These are phyloP conservation scores for Drosophila mettleri DNA, from an alignment of 2,888 invertebrate species.

Conservation along the genomic window DNA sequence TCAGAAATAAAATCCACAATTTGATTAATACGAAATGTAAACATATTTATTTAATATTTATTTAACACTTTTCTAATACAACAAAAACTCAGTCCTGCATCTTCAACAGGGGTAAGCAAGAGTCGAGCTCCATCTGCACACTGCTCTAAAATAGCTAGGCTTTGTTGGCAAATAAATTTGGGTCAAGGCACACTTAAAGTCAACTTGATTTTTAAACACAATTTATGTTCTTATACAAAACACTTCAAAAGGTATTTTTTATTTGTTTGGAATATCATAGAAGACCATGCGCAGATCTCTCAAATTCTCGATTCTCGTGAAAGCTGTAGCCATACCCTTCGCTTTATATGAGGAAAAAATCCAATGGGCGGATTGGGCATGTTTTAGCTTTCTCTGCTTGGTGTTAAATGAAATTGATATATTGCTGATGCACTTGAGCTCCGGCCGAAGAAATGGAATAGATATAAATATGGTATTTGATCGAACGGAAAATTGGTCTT, in stretches of 20 bases:
- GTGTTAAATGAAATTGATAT: not conserved
- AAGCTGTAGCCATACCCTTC: slow-evolving; percentile 69
- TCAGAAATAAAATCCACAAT: not conserved
- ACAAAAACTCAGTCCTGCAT: too few species aligned
- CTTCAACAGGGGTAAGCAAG: slow-evolving; percentile 7
- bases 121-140: not conserved
- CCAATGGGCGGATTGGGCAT: slow-evolving; percentile 82
- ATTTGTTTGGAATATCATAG: not conserved
- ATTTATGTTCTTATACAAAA: slow-evolving; percentile 7
- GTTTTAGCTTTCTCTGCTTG: slow-evolving; percentile 10
- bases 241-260: not conserved
- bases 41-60: too few species aligned
- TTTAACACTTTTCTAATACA: not conserved
- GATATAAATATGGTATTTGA: not conserved
- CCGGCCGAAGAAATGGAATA: not conserved
- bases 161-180: slow-evolving; percentile 15
- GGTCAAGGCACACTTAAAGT: slow-evolving; percentile 46
- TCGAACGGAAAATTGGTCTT: slow-evolving; percentile 8
- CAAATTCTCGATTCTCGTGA: too few species aligned
- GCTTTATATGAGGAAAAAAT: slow-evolving; percentile 73
- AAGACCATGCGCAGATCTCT: slow-evolving; percentile 11
- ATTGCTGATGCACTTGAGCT: slow-evolving; percentile 3
- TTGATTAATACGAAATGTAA: too few species aligned
- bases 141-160: not conserved
- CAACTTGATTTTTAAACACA: slow-evolving; percentile 9